Conservation (phyloP, 1,140 invertebrate species). For the Andricus grossulariae region DNA sequence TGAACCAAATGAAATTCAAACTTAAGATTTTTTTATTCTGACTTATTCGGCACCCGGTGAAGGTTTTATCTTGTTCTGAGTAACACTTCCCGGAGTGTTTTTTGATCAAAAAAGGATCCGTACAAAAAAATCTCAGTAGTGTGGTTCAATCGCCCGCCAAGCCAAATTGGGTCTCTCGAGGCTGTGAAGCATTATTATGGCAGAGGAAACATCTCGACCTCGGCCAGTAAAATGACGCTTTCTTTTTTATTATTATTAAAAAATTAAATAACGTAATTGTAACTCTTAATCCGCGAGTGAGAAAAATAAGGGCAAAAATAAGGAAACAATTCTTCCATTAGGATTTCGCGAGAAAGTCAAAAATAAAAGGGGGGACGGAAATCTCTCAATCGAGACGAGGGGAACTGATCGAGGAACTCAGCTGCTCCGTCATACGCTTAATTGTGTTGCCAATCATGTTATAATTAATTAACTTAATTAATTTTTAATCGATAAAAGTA, state of each 20-base stretch:
- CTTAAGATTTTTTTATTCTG: slow-evolving; percentile 6
- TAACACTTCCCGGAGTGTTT: slow-evolving; percentile 12
- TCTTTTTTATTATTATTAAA: slow-evolving; percentile 28
- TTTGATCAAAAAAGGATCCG: background rate
- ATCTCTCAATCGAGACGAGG: slow-evolving; percentile 31
- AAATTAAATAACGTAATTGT: slow-evolving; percentile 29
- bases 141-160: slow-evolving; percentile 11
- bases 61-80: slow-evolving; percentile 14
- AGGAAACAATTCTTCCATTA: slow-evolving; percentile 57
- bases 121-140: background rate
- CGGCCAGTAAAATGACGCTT: slow-evolving; percentile 33
- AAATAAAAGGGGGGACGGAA: slow-evolving; percentile 16
- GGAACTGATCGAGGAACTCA: slow-evolving; percentile 49
- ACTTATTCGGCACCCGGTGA: background rate
- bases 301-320: slow-evolving; percentile 24
- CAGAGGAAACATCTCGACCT: slow-evolving; percentile 27
- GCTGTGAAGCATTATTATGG: slow-evolving; percentile 31
- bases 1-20: slow-evolving; percentile 10
- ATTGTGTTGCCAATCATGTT: slow-evolving; percentile 71
- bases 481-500: slow-evolving; percentile 56
- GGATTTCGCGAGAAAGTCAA: slow-evolving; percentile 30
- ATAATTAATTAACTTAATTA: slow-evolving; percentile 63
- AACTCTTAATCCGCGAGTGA: slow-evolving; percentile 5
- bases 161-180: slow-evolving; percentile 31
- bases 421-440: slow-evolving; percentile 70